These are phyloP conservation scores for Euglossa dilemma DNA, from an alignment of 1,140 invertebrate genomes.

Conservation along the genomic window DNA sequence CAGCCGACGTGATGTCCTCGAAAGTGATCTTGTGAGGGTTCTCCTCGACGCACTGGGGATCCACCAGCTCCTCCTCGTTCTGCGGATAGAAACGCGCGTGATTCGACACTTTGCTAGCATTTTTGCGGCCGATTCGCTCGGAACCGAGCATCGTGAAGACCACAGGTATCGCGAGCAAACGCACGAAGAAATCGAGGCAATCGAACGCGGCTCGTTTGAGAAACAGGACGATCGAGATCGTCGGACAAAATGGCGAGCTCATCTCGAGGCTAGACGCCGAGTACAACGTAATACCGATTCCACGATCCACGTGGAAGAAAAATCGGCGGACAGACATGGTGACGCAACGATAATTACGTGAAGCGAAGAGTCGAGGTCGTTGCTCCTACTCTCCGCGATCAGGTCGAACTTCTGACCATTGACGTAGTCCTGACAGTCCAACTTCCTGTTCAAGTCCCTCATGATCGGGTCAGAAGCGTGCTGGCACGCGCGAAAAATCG, in stretches of 20 bases:
- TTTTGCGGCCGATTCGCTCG: background rate
- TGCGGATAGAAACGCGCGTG: conserved; percentile 9
- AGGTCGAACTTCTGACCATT: background rate
- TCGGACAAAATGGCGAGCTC: background rate
- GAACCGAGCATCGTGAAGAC: background rate
- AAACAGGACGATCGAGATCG: background rate
- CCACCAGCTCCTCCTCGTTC: conserved; percentile 81
- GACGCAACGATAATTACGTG: conserved; percentile 32
- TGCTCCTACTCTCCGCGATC: background rate
- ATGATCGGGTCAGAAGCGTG: background rate
- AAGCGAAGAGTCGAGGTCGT: background rate
- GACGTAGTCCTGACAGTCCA: background rate
- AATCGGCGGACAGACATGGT: too few species aligned
- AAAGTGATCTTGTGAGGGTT: conserved; percentile 90
- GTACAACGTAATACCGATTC: background rate
- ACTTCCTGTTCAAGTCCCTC: conserved; percentile 52
- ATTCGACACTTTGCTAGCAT: background rate
- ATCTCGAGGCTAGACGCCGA: too few species aligned
- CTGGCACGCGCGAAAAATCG: background rate
- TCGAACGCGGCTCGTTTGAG: background rate
- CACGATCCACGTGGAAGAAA: background rate
- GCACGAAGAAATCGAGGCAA: background rate
- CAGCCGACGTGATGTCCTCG: conserved; percentile 94
- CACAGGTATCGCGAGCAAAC: background rate
- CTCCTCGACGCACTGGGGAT: conserved; percentile 90